phyloP scores from a whole-genome alignment of 2,797 vertebrate genomes.

The Macropodus opercularis region DNA sequence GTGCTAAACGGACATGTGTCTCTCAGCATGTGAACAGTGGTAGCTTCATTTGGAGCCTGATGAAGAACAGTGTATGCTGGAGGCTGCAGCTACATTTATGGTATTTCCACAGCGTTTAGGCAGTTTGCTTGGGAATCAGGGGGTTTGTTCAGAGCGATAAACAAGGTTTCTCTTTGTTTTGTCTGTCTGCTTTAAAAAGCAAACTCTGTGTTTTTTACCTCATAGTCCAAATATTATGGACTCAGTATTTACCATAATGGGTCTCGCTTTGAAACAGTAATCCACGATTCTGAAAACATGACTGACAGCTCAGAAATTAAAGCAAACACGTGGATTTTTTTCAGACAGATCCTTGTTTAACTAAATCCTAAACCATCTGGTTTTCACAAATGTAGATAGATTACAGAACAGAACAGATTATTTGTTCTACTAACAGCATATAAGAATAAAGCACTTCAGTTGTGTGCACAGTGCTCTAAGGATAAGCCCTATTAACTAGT shows the following conservation, averaged over 20 bases:
- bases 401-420: conserved; percentile 3
- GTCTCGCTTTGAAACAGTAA: conserved; percentile 31
- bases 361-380: conserved; percentile 20
- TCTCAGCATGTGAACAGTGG: conserved; percentile 44
- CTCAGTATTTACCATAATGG: conserved; percentile 21
- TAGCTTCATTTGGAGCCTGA: conserved; percentile 38
- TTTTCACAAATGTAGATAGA: conserved; percentile 6
- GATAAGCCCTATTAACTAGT: conserved; percentile 75
- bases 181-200: conserved; percentile 48
- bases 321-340: conserved; percentile 24
- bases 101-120: conserved; percentile 50
- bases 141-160: conserved; percentile 47
- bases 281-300: conserved; percentile 5
- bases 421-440: background rate
- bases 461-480: conserved; percentile 57
- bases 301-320: conserved; percentile 27
- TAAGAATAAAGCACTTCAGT: conserved; percentile 62
- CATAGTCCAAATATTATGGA: conserved; percentile 32
- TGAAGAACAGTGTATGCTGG: conserved; percentile 39
- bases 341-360: conserved; percentile 2
- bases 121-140: conserved; percentile 54
- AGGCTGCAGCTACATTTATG: conserved; percentile 61
- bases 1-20: conserved; percentile 28
- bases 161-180: conserved; percentile 42
- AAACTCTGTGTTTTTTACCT: conserved; percentile 42